These are phyloP conservation scores for Tillus elongatus DNA, from an alignment of 2,888 invertebrate species.

Conservation along the genomic window DNA sequence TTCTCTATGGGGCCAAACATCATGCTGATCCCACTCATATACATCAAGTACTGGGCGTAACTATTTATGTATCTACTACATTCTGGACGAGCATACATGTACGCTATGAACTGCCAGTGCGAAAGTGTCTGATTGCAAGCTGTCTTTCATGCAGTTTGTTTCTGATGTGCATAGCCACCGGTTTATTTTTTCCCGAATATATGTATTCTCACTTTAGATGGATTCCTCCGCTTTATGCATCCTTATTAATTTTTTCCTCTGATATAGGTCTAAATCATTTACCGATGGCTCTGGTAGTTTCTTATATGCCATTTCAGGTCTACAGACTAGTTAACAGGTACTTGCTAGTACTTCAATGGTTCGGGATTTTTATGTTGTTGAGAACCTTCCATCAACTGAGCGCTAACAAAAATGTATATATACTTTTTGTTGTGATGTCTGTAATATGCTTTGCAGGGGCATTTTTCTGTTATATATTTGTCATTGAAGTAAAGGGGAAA, in stretches of 20 bases:
- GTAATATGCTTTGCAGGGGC: constrained; percentile 21
- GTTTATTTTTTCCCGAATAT: constrained; percentile 8
- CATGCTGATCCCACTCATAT: background rate
- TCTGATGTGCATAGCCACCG: constrained; percentile 12
- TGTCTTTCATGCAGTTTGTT: constrained; percentile 13
- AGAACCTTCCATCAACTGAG: constrained; percentile 14
- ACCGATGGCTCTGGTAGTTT: constrained; percentile 23
- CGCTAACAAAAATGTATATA: no score
- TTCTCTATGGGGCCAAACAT: background rate
- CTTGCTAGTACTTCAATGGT: constrained; percentile 22
- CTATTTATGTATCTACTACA: constrained; percentile 22
- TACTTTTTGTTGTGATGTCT: constrained; percentile 17
- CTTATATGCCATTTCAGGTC: constrained; percentile 30
- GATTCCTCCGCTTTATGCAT: constrained; percentile 18
- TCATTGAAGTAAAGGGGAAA: constrained; percentile 28
- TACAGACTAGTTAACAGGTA: constrained; percentile 16
- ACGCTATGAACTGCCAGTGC: constrained; percentile 20
- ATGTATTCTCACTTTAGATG: constrained; percentile 16
- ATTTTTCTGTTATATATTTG: constrained; percentile 19
- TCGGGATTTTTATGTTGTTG: constrained; percentile 21
- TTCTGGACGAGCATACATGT: constrained; percentile 20
- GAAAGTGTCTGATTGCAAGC: constrained; percentile 27
- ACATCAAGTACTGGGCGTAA: constrained; percentile 14
- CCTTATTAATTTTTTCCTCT: constrained; percentile 22
- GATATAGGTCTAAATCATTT: constrained; percentile 25